Base-by-base conservation (phyloP, 1,140 invertebrate species). In the Aleiodes sp. region DNA sequence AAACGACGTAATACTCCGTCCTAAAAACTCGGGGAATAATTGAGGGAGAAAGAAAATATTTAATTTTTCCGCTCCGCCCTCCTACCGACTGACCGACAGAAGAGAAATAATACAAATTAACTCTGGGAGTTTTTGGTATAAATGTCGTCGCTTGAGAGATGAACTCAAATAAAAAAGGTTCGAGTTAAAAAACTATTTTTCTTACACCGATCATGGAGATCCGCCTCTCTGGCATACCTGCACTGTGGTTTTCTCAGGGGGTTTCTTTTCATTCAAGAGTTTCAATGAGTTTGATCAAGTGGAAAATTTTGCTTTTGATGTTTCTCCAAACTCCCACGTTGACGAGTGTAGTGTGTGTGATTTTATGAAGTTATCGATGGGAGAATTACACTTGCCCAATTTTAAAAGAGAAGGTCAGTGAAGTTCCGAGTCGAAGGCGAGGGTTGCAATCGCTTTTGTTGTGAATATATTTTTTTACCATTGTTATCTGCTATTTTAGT, bases 131-230 rank as follows among this genome's bases (percentile, higher is more conserved):
- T 35, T 46, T 69, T n/a, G n/a, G 72, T 75, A 73, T 78, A 75
- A 74, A 73, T 73, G 73, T 76, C 73, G 72, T 75, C 72, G 72
- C 68, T 69, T 46, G 24, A 59, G 56, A 31, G 10, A 59, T n/a
- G 4, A 9, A 59, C 9, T 29, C 24, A n/a, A 31, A 33, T 64
- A 46, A 61, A 66, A 29, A 71, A 14, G 57, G 56, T 19, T 65
- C 68, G 76, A 80, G 75, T 82, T 80, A 81, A 80, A 78, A 80
- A 76, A 79, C 78, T 70, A 82, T 82, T 78, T 82, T 77, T 81
- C 76, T 77, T 70, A 43, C 3, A 7, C 56, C 14, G 35, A 46
- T 66, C 41, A n/a, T n/a, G n/a, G 35, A 43, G 46, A 57, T 64
- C 67, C 71, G 56, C 56, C 56, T 56, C 24, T 26, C 3, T 6